phyloP scores from a whole-genome alignment of 2,888 invertebrate species.

The Amblyteles armatorius region DNA sequence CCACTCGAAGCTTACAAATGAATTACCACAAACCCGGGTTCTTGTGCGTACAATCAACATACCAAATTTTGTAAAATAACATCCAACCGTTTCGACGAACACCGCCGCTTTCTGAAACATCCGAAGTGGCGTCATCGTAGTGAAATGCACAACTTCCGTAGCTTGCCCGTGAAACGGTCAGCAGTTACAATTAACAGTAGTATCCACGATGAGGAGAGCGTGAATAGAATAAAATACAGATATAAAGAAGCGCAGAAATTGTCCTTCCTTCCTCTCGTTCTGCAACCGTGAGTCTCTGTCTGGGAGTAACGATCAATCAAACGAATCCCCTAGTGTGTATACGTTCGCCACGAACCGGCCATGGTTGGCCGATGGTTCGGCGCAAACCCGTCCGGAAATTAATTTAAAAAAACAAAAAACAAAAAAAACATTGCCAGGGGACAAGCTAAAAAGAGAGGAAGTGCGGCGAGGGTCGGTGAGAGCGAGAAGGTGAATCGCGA shows the following conservation, averaged over 20 bases:
- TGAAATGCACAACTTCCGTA: background rate
- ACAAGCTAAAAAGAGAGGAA: background rate
- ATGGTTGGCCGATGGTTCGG: conserved; percentile 25
- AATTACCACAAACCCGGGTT: too few relatives aligned
- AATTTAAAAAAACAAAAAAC: conserved; percentile 25
- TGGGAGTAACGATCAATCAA: conserved; percentile 36
- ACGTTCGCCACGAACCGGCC: background rate
- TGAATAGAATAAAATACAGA: background rate
- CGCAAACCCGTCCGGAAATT: conserved; percentile 16
- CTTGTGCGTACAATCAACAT: too few relatives aligned
- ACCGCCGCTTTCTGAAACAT: too few relatives aligned
- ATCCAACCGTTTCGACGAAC: too few relatives aligned
- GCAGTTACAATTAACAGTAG: background rate
- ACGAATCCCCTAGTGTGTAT: conserved; percentile 9
- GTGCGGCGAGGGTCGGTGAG: background rate
- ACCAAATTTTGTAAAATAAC: too few relatives aligned
- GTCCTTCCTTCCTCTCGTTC: background rate
- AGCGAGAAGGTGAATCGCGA: conserved; percentile 25
- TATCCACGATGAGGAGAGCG: background rate
- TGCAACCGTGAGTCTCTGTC: background rate
- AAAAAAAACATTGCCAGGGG: conserved; percentile 1
- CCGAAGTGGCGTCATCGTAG: background rate
- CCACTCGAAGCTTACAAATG: too few relatives aligned
- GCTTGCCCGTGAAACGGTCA: background rate
- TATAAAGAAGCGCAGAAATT: background rate